These are phyloP conservation scores for Melanerpes formicivorus DNA, from an alignment of 2,113 vertebrate genomes.

Conservation along the genomic window DNA sequence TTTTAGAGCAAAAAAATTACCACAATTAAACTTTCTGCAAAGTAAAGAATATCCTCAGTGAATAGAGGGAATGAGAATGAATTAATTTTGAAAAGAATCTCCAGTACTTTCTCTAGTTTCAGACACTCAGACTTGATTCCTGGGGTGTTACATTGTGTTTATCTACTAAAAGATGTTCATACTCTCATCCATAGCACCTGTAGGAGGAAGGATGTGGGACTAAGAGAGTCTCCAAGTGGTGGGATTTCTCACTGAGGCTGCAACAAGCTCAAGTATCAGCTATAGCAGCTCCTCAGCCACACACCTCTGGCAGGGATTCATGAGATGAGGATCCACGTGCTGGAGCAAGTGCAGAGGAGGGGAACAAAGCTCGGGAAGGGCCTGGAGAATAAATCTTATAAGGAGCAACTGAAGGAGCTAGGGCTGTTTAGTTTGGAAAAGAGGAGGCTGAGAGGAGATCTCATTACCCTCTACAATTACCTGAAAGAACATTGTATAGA, in stretches of 20 bases:
- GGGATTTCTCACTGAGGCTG: neutral
- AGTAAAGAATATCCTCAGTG: neutral
- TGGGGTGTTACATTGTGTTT: neutral
- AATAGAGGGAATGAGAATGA: neutral
- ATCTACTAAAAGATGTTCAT: neutral
- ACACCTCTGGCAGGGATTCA: rapidly evolving
- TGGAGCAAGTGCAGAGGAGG: no score
- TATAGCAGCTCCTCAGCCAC: neutral
- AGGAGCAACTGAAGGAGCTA: no score
- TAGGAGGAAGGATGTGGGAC: rapidly evolving
- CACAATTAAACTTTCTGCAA: neutral
- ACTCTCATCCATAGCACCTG: rapidly evolving
- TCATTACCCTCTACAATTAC: no score
- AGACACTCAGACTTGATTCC: neutral
- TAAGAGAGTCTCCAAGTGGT: neutral
- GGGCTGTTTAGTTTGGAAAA: no score
- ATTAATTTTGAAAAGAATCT: neutral
- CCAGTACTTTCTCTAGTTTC: neutral
- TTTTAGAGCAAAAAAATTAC: neutral
- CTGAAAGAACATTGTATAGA: no score
- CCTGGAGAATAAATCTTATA: no score
- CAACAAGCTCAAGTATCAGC: neutral
- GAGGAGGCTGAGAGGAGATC: no score
- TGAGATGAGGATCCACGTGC: neutral
- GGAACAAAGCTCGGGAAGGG: no score